These are phyloP conservation scores for Dicrurus megarhynchus DNA, from an alignment of 2,113 vertebrate genomes.

Conservation along the genomic window DNA sequence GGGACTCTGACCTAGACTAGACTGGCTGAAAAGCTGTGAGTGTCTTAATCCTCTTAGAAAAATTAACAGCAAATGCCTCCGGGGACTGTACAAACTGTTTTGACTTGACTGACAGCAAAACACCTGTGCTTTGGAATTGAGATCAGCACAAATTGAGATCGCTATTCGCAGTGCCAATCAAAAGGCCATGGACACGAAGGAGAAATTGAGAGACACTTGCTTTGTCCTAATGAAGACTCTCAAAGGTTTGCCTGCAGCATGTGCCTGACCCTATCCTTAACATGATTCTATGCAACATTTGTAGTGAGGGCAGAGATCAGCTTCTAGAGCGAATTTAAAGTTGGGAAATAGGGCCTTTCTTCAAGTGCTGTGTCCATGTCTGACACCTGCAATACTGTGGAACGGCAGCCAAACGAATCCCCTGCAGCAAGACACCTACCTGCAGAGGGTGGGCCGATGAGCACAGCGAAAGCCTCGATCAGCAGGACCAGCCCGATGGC, in stretches of 20 bases:
- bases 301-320: not conserved
- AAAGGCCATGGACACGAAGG: not conserved
- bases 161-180: not conserved
- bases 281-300: not conserved
- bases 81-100: not conserved
- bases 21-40: not conserved
- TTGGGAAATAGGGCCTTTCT: not conserved
- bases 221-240: not conserved
- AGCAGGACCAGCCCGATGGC: constrained; percentile 79
- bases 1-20: not conserved
- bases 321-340: not conserved
- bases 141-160: not conserved
- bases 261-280: not conserved
- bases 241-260: not conserved
- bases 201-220: not conserved
- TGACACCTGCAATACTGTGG: rapidly evolving
- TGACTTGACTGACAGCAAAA: not conserved
- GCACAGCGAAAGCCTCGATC: constrained; percentile 75
- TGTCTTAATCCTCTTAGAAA: not conserved
- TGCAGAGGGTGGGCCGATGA: constrained; percentile 79
- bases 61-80: not conserved
- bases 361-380: not conserved
- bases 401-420: rapidly evolving
- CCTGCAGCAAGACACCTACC: constrained; percentile 49
- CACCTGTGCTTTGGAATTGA: not conserved